Base-by-base conservation (phyloP, 2,888 invertebrate genomes). In the Chymomyza fuscimana region DNA sequence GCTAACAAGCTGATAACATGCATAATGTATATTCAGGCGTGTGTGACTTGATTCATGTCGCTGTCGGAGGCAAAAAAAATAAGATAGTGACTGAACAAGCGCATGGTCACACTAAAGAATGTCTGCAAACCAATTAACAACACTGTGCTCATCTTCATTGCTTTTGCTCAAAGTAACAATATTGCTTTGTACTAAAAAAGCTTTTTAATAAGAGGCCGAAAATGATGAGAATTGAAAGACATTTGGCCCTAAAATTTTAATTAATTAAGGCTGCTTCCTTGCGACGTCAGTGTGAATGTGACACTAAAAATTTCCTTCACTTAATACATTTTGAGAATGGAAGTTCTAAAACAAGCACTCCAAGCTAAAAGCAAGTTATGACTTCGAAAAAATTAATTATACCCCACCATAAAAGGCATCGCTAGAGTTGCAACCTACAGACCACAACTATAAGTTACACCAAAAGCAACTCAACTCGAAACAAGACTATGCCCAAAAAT, bases 401-500 rank as follows among this genome's bases (percentile, higher is more conserved):
- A 19, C 12, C 46, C 77, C 72, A 12, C 40, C 40, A 46, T 46
- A 46, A 12, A 46, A 12, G 40, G 40, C 40, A 6, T 12, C 4
- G 12, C 40, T 71, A 82, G 68, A 70, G 32, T 19, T 15, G 32
- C 29, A 25, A 59, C 59, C 58, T 65, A 63, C 61, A 62, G 19
- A 60, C 61, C 51, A 58, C 58, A 63, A 62, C 15, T 70, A 52
- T 3, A 9, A 29, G 58, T 59, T 25, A 72, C 69, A 73, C 70
- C 70, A 67, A 67, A 67, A 65, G 66, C 60, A 61, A 62, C 69
- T 51, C 60, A 68, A 73, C 67, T 67, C 15, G 58, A 60, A 75
- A 75, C 72, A 74, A 78, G 83, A 66, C 88, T 80, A 80, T 86
- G 82, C 69, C 89, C 88, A 89, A 89, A 88, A 85, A 85, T 81